Evolutionary conservation across 2,888 invertebrate species (phyloP).

Genomic region (Bombyx huttoni): DNA sequence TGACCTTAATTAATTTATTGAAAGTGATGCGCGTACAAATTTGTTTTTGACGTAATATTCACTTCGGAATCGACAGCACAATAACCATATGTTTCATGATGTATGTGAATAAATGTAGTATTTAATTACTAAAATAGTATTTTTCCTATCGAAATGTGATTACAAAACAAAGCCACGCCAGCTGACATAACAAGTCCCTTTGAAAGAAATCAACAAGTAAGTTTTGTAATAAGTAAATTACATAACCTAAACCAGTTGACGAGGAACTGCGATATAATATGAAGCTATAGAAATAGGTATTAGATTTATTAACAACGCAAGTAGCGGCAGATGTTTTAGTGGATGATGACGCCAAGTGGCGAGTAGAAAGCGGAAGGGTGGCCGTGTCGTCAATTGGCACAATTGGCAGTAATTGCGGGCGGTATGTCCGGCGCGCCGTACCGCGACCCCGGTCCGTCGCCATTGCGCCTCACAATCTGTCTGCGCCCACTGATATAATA

Average conservation of each 20-base stretch:
- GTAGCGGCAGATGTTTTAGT: constrained; percentile 46
- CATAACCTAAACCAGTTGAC: constrained; percentile 10
- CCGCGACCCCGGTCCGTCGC: constrained; percentile 22
- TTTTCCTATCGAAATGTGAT: neutral
- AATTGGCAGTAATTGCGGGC: constrained; percentile 70
- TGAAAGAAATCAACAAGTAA: constrained; percentile 14
- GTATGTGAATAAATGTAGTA: too few relatives aligned
- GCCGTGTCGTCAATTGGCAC: constrained; percentile 64
- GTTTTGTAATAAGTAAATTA: constrained; percentile 12
- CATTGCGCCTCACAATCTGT: constrained; percentile 1
- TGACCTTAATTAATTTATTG: constrained; percentile 26
- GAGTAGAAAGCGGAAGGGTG: constrained; percentile 68
- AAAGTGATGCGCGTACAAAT: constrained; percentile 7
- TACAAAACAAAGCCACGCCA: neutral
- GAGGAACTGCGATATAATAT: constrained; percentile 6
- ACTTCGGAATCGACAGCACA: neutral
- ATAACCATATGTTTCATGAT: neutral
- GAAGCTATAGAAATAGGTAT: constrained; percentile 6
- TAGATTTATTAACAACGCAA: neutral
- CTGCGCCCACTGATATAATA: neutral
- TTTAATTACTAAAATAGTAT: neutral
- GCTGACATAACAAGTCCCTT: neutral
- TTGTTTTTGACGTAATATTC: neutral
- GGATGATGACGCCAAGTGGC: constrained; percentile 26
- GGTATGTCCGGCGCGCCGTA: constrained; percentile 63